These are phyloP conservation scores for Rhorus exstirpatorius DNA, from an alignment of 2,888 invertebrate species.

Conservation along the genomic window DNA sequence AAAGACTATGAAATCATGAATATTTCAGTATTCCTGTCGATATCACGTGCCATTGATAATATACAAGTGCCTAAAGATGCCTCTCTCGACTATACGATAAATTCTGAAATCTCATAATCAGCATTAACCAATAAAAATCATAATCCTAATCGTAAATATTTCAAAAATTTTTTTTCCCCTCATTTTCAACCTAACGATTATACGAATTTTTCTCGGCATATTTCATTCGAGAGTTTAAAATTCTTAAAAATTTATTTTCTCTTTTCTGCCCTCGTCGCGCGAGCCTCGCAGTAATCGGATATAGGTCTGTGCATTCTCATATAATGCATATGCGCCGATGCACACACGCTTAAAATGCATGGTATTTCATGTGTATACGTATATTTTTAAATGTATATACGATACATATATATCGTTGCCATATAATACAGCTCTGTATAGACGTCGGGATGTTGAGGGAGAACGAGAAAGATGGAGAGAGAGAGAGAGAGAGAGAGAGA, in stretches of 20 bases:
- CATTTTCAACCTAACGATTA: too few relatives aligned
- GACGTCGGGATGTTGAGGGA: slow-evolving; percentile 62
- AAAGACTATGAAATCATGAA: too few relatives aligned
- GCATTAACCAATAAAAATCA: neutral
- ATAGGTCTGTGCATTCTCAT: slow-evolving; percentile 66
- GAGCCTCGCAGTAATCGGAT: slow-evolving; percentile 81
- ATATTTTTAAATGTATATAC: slow-evolving; percentile 3
- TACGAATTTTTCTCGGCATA: neutral
- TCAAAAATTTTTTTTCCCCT: too few relatives aligned
- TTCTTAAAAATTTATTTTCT: neutral
- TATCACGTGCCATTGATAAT: too few relatives aligned
- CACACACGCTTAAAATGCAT: slow-evolving; percentile 66
- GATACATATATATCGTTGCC: slow-evolving; percentile 26
- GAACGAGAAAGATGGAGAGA: neutral
- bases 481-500: slow-evolving; percentile 27
- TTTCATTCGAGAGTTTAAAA: neutral
- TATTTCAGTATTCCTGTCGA: too few relatives aligned
- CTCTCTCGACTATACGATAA: too few relatives aligned
- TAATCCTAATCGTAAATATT: too few relatives aligned
- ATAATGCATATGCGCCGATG: slow-evolving; percentile 54
- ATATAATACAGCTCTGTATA: slow-evolving; percentile 41
- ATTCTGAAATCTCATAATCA: neutral
- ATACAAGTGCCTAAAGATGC: too few relatives aligned
- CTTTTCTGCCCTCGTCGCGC: slow-evolving; percentile 66
- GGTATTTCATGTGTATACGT: slow-evolving; percentile 35